phyloP scores from a whole-genome alignment of 2,113 vertebrate species.

The Bucco capensis region DNA sequence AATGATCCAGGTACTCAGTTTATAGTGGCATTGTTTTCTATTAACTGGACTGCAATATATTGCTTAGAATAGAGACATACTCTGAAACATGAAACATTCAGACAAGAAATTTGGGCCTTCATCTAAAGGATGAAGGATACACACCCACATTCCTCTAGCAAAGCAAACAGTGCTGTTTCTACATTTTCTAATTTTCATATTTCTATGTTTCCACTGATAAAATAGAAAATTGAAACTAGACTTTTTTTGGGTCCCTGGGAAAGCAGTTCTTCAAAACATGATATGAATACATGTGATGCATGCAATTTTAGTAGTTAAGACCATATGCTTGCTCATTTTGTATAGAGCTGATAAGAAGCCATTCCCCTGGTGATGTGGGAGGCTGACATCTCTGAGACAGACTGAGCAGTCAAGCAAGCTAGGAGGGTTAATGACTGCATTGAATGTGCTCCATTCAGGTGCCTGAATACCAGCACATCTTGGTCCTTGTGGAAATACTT shows the following conservation, averaged over 20 bases:
- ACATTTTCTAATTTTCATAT: not conserved
- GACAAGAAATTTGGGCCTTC: not conserved
- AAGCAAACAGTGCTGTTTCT: not conserved
- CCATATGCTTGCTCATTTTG: not conserved
- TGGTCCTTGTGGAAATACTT: not conserved
- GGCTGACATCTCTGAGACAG: not conserved
- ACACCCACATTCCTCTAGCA: not conserved
- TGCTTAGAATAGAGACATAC: not conserved
- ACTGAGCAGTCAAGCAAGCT: not conserved
- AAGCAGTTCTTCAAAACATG: not conserved
- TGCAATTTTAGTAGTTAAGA: not conserved
- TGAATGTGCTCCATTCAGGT: not conserved
- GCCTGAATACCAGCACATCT: not conserved
- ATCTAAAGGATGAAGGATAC: not conserved
- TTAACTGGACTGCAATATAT: not conserved
- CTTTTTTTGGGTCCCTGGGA: not conserved
- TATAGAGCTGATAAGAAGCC: not conserved
- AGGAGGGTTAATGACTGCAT: not conserved
- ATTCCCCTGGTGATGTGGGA: not conserved
- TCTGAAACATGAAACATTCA: not conserved
- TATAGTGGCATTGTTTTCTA: not conserved
- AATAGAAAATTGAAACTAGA: not conserved
- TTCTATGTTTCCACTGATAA: not conserved
- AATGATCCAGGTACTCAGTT: not conserved
- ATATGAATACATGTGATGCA: accelerated